Percentiles rank a stretch among this genome's conserved stretches.
These are phyloP conservation scores for Cisticola juncidis DNA, from an alignment of 2,113 vertebrate species.

Conservation along the genomic window DNA sequence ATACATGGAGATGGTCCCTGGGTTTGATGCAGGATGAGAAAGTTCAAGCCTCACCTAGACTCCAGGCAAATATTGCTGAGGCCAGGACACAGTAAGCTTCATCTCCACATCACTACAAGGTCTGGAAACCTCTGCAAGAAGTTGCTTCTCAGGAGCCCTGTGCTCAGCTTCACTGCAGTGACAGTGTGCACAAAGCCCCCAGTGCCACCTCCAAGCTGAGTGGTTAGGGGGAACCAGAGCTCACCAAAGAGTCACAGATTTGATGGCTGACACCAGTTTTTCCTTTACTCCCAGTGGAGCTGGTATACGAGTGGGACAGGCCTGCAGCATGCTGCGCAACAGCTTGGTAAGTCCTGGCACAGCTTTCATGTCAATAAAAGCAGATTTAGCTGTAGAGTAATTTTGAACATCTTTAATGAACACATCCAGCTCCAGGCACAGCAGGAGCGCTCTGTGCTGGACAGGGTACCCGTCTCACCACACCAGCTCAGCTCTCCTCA, in stretches of 20 bases:
- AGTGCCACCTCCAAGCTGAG: neutral
- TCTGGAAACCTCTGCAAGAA: neutral
- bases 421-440: neutral
- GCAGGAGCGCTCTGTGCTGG: neutral
- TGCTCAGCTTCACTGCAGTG: neutral
- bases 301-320: neutral
- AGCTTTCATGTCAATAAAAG: neutral
- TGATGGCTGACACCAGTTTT: neutral
- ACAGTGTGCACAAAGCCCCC: neutral
- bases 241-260: neutral
- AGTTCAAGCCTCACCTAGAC: neutral
- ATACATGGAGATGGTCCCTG: neutral
- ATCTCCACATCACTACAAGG: neutral
- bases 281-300: neutral
- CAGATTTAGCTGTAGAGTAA: neutral
- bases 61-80: accelerated
- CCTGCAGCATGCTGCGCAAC: neutral
- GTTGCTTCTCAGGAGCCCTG: neutral
- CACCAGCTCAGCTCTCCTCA: neutral
- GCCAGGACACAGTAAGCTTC: neutral
- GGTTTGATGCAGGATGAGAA: accelerated
- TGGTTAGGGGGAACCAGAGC: too few species aligned
- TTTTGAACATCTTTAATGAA: neutral
- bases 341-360: neutral
- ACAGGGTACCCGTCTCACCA: neutral